Evolutionary conservation across 2,797 vertebrate species (phyloP).

Genomic region (Enteromius radiatus): DNA sequence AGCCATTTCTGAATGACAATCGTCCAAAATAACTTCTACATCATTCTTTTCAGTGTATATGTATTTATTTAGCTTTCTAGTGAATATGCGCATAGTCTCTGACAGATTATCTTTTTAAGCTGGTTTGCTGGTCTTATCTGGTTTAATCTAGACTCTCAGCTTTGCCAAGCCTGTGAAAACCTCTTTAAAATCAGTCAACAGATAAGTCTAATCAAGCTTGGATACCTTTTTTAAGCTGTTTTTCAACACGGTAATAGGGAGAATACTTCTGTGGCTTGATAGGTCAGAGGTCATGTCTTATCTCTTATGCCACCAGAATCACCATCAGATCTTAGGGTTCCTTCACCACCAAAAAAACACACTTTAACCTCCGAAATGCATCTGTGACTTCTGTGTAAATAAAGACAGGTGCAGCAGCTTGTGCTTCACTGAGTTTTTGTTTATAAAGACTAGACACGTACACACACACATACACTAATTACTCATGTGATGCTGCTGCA

Average conservation of each 20-base stretch:
- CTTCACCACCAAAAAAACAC: not conserved
- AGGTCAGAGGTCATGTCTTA: constrained; percentile 3
- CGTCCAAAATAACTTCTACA: not conserved
- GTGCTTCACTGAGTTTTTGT: not conserved
- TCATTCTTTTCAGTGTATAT: not conserved
- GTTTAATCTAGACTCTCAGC: constrained; percentile 5
- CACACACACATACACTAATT: not conserved
- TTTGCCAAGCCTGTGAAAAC: not conserved
- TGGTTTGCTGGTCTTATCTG: not conserved
- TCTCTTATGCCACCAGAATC: not conserved
- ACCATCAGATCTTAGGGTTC: not conserved
- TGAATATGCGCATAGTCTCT: not conserved
- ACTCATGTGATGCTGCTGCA: constrained; percentile 52
- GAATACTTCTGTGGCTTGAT: not conserved
- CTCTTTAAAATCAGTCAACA: not conserved
- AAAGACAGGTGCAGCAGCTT: constrained; percentile 9
- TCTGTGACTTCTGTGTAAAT: not conserved
- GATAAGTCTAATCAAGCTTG: not conserved
- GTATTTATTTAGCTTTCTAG: not conserved
- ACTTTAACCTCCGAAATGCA: not conserved
- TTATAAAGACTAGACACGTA: not conserved
- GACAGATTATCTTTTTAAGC: not conserved
- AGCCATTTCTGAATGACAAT: not conserved
- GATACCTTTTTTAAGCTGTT: not conserved
- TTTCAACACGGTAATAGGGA: not conserved